A percentile compares a stretch with the other conserved stretches of the same genome.
Evolutionary conservation across 2,797 vertebrate genomes (phyloP).

Genomic region (Enteromius radiatus): DNA sequence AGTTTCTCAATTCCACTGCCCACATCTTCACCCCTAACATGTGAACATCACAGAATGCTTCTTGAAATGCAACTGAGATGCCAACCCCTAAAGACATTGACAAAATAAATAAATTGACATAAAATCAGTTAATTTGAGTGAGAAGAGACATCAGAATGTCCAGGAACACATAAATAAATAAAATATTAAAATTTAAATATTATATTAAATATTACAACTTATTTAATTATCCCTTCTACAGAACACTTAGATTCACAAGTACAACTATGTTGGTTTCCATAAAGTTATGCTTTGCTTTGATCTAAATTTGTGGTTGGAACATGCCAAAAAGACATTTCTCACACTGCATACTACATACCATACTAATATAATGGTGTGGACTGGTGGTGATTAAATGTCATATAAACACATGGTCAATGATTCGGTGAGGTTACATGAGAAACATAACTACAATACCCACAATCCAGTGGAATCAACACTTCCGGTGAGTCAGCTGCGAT

Average conservation of each 20-base stretch:
- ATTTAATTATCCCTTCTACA: neutral
- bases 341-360: neutral
- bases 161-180: neutral
- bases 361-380: neutral
- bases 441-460: conserved; percentile 55
- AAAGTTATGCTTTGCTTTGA: neutral
- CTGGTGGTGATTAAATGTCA: neutral
- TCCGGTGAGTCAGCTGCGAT: conserved; percentile 34
- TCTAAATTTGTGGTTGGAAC: neutral
- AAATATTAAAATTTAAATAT: too few species aligned
- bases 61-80: neutral
- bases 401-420: neutral
- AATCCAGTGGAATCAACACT: neutral
- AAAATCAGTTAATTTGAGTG: neutral
- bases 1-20: too few species aligned
- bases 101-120: neutral
- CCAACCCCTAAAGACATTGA: too few species aligned
- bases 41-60: neutral
- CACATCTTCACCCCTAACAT: neutral
- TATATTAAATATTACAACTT: neutral
- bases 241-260: too few species aligned
- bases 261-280: neutral
- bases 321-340: neutral
- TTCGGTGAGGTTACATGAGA: too few species aligned
- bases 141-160: neutral